Evolutionary conservation across 2,113 vertebrate species (phyloP), one percentile per base, ranked within the genome.

Genomic region (Meles meles): DNA sequence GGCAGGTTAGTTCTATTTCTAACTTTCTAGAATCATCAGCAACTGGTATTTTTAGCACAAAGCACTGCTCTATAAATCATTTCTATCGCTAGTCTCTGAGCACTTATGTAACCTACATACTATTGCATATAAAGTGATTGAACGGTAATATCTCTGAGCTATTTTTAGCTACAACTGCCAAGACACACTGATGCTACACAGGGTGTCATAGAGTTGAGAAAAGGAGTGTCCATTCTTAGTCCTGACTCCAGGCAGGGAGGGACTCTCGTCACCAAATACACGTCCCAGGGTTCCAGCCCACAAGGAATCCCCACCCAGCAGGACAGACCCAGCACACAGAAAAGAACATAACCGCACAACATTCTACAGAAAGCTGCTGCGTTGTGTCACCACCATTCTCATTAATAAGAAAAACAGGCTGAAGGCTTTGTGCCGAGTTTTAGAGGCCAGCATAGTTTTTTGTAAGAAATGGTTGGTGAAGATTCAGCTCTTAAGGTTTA

Each of bases 11-110:
- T 93, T 92, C 77, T 94, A 93, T 95, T 94, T 84, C 88, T 91
- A 84, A 90, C 25, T 84, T 97, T 94, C 49, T 90, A 87, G 84
- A 96, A 77, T 88, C 79, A 97, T 97, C 94, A 93, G 95, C 96
- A 92, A 92, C 67, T 85, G 84, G 23, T 96, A 96, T 96, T 97
- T 97, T 97, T 97, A 97, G 96, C 93, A 76, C 87, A 92, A 90
- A 90, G 15, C 37, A 76, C 34, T 96, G 57, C 83, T 92, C 42
- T 94, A 77, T 72, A 95, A 97, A 59, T 92, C 83, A 96, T 88
- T 86, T 85, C 83, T 74, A 91, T 81, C 89, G 93, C 65, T 49
- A 37, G 61, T 76, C 57, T 89, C 91, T 94, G 69, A 85, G 83
- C 34, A 42, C 14, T 80, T 88, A 61, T 5, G 7, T 92, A 93